phyloP scores from a whole-genome alignment of 2,888 invertebrate genomes.

The Xestia ashworthii region DNA sequence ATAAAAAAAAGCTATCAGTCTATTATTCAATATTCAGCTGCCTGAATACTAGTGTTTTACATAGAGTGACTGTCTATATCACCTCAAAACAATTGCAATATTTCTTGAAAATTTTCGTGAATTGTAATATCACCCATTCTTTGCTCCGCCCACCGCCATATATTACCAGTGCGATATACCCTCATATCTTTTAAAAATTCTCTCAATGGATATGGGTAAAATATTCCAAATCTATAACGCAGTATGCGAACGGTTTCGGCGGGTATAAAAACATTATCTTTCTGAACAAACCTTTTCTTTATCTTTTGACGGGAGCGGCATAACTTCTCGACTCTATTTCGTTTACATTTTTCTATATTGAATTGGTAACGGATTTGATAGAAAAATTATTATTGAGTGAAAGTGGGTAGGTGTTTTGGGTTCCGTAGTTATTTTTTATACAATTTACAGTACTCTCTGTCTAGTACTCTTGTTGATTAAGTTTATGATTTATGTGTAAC shows the following conservation, averaged over 20 bases:
- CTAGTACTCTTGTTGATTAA: background rate
- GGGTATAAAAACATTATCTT: slow-evolving; percentile 67
- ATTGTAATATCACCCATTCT: slow-evolving; percentile 22
- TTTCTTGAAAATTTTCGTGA: background rate
- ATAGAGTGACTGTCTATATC: background rate
- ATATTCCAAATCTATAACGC: slow-evolving; percentile 66
- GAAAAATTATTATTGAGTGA: slow-evolving; percentile 11
- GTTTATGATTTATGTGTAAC: background rate
- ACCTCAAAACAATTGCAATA: background rate
- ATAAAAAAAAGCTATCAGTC: too few relatives aligned
- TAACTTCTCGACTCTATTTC: slow-evolving; percentile 67
- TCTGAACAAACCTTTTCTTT: slow-evolving; percentile 65
- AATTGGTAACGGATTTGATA: slow-evolving; percentile 62
- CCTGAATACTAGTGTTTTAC: background rate
- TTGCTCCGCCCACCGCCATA: slow-evolving; percentile 1
- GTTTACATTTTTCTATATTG: slow-evolving; percentile 72
- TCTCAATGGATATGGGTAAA: slow-evolving; percentile 49
- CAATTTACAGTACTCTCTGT: background rate
- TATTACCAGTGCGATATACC: slow-evolving; percentile 33
- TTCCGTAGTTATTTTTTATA: slow-evolving; percentile 28
- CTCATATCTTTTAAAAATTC: slow-evolving; percentile 45
- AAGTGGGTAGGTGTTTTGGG: slow-evolving; percentile 17
- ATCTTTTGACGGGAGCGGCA: slow-evolving; percentile 63
- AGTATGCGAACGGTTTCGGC: slow-evolving; percentile 39
- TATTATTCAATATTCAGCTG: too few relatives aligned